Base-by-base conservation (phyloP, 2,113 vertebrate species). In the Mobula birostris region DNA sequence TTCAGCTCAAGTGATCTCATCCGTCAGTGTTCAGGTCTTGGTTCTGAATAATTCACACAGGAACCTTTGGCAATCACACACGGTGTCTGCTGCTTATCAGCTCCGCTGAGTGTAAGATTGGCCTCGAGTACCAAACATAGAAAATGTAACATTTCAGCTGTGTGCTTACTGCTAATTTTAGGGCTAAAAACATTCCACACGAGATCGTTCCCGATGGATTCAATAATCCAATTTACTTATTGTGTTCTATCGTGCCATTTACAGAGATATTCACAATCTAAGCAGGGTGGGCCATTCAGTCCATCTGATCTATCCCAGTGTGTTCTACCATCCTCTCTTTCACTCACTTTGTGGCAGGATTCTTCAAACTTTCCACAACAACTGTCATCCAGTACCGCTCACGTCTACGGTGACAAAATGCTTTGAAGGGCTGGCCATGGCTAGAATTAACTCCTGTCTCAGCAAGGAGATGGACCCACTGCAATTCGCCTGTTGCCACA, bases 1-100 rank as follows among this genome's bases (percentile, higher is more conserved):
- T 32, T 66, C 85, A 66, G 85, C n/a, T 90, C 58, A 32, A 68
- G n/a, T 66, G 85, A 90, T 68, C 61, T 90, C 85, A 90, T 90
- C 58, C 85, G 66, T 68, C 85, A 61, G 83, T 87, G 12, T 8
- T 87, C 83, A 90, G 85, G 29, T 68, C 63, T 66, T 17, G 9
- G 63, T 63, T 88, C 0, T 32, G 61, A 66, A 90, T 90, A 90
- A 90, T n/a, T 32, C 17, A 90, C n/a, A 66, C 61, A 90, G 85
- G n/a, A 90, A 90, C 85, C 61, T 66, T 90, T 19, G 85, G 61
- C 61, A 87, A 87, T 87, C 7, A 19, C 21, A 2, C 11, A 24
- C 4, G 15, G 5, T 5, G n/a, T 88, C 29, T 68, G 61, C 61
- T 68, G 85, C 61, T 90, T 90, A 66, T 61, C 85, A 68, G 61